Evolutionary conservation across 2,888 invertebrate genomes (phyloP), one percentile per base, ranked within the genome.

Genomic region (Polydrusus cervinus): DNA sequence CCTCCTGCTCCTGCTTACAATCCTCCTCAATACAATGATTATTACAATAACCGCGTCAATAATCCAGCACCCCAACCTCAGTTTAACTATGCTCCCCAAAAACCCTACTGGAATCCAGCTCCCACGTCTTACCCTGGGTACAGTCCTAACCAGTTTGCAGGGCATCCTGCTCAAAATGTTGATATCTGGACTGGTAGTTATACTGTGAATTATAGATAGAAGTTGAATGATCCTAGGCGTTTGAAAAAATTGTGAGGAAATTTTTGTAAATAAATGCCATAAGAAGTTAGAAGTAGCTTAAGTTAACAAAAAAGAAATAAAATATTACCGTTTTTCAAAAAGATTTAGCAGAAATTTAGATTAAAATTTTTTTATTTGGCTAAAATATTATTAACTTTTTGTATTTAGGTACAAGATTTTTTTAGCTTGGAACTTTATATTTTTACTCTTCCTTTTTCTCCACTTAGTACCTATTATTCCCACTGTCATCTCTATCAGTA

Each of bases 171-270:
- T 0, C 90, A 91, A 78, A 94, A 93, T 83, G 90, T 94, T 77
- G 93, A 95, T 83, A 90, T 93, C 53, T 90, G 88, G 84, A 90
- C 92, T 74, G 95, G 94, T 16, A 95, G 95, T 6, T 95, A 95
- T 86, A 90, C 92, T 78, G 92, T 95, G 78, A 92, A 92, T 83
- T 95, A 94, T 84, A 80, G 74, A 82, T 82, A 81, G 79, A 16
- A 55, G 5, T 55, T 67, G 51, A 57, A 57, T 61, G 38, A 55
- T 13, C 30, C 11, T 60, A 53, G 60, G 18, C 49, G 16, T 43
- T 40, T 38, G 20, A 47, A 55, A 38, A 5, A 7, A 18, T 45
- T 62, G 43, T 25, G n/a, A 14, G 47, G 10, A 18, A 11, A 38
- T 30, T 30, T 34, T 53, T 66, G 66, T 66, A 66, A 53, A 53